A percentile compares a stretch with the other conserved stretches of the same genome.
Evolutionary conservation across 2,888 invertebrate species (phyloP).

Genomic region (Cataglyphis cursor): DNA sequence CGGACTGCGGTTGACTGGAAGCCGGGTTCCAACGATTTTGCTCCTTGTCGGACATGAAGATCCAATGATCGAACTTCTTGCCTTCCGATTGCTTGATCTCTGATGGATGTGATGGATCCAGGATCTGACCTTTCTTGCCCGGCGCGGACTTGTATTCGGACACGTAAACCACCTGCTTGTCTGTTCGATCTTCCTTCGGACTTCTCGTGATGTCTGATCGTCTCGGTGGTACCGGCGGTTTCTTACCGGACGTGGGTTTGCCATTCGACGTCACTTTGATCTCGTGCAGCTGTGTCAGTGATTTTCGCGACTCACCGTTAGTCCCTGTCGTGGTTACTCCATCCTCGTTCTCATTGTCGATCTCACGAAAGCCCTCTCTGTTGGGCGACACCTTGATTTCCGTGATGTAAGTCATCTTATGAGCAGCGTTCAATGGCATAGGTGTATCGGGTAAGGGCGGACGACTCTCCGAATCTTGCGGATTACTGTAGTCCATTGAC

Average conservation of each 20-base stretch:
- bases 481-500: slow-evolving; percentile 78
- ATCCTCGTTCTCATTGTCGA: slow-evolving; percentile 69
- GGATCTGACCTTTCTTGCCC: slow-evolving; percentile 67
- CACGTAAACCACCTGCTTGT: slow-evolving; percentile 84
- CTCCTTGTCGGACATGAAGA: slow-evolving; percentile 78
- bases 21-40: slow-evolving; percentile 81
- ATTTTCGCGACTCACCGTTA: slow-evolving; percentile 68
- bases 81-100: slow-evolving; percentile 61
- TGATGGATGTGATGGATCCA: slow-evolving; percentile 44
- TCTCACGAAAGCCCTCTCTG: slow-evolving; percentile 74
- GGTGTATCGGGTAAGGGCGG: slow-evolving; percentile 86
- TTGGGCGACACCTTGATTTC: slow-evolving; percentile 90
- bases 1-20: slow-evolving; percentile 81
- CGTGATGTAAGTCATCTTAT: slow-evolving; percentile 90
- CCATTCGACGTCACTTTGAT: slow-evolving; percentile 82
- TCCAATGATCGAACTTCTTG: slow-evolving; percentile 85
- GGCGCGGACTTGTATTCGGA: slow-evolving; percentile 82
- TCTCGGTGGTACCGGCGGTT: slow-evolving; percentile 88
- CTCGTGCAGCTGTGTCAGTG: slow-evolving; percentile 64
- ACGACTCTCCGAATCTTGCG: slow-evolving; percentile 78
- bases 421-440: slow-evolving; percentile 84
- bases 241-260: slow-evolving; percentile 81
- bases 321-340: slow-evolving; percentile 66
- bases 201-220: slow-evolving; percentile 85
- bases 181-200: slow-evolving; percentile 74